These are phyloP conservation scores for Pipra filicauda DNA, from an alignment of 2,113 vertebrate genomes.

Conservation along the genomic window DNA sequence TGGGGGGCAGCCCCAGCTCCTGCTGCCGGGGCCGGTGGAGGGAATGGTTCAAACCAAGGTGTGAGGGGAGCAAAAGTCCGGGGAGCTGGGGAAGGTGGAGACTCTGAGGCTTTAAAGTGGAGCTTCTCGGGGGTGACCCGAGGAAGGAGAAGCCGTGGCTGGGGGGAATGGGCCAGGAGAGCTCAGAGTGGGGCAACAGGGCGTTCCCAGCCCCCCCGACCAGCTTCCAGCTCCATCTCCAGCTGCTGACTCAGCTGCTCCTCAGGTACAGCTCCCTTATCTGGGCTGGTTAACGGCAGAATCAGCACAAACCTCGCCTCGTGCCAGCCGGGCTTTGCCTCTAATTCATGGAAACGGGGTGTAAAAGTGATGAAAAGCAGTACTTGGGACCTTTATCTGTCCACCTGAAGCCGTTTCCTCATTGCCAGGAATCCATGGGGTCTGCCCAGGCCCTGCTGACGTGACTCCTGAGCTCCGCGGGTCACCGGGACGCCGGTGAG, in stretches of 20 bases:
- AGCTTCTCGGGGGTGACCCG: not conserved
- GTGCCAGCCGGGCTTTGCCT: not conserved
- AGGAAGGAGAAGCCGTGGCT: fast-evolving
- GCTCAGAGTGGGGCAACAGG: not conserved
- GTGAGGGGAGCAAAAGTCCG: not conserved
- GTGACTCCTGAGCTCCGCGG: not conserved
- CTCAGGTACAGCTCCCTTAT: not conserved
- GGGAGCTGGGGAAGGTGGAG: not conserved
- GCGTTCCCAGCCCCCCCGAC: not conserved
- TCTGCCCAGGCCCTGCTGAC: not conserved
- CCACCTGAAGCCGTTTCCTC: not conserved
- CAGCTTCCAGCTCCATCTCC: not conserved
- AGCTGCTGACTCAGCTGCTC: not conserved
- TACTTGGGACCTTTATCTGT: not conserved
- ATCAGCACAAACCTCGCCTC: not conserved
- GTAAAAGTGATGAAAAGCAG: not conserved
- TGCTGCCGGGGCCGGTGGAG: not conserved
- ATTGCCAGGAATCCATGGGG: not conserved
- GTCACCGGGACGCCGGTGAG: not conserved
- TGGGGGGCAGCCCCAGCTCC: fast-evolving
- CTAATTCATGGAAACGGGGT: not conserved
- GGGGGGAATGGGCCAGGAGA: fast-evolving
- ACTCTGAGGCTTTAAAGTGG: not conserved
- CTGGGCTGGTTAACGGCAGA: not conserved
- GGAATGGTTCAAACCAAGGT: not conserved